Evolutionary conservation across 2,113 vertebrate genomes (phyloP).

Genomic region (Syngnathoides biaculeatus): DNA sequence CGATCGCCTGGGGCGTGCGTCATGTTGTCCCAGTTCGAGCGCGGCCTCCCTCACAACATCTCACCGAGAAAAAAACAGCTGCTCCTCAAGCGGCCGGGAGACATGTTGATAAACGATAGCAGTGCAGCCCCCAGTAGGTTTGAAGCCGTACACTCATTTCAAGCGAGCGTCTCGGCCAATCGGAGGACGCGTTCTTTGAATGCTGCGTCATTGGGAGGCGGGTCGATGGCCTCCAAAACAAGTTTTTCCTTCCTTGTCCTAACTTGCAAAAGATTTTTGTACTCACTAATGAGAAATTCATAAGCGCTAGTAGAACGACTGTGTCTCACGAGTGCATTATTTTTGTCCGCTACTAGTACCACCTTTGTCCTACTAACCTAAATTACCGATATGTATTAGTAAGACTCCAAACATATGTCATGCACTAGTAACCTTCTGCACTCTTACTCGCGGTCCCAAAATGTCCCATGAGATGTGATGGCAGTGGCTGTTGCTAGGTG

Average conservation of each 20-base stretch:
- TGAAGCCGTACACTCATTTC: constrained; percentile 58
- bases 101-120: constrained; percentile 20
- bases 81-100: constrained; percentile 39
- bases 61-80: constrained; percentile 39
- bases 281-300: not conserved
- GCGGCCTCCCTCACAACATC: constrained; percentile 9
- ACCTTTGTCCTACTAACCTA: not conserved
- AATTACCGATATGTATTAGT: too few species aligned
- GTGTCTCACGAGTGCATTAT: too few species aligned
- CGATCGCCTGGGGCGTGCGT: constrained; percentile 55
- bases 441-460: not conserved
- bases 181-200: constrained; percentile 51
- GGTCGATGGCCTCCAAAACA: not conserved
- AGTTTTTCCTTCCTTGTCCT: not conserved
- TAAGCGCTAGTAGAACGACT: too few species aligned
- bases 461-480: not conserved
- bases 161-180: constrained; percentile 58
- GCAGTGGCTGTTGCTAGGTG: not conserved
- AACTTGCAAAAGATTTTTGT: not conserved
- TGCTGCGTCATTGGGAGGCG: constrained; percentile 30
- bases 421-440: too few species aligned
- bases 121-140: constrained; percentile 37
- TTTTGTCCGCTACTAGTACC: not conserved
- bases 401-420: too few species aligned
- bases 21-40: constrained; percentile 57